These are phyloP conservation scores for Halichoerus grypus DNA, from an alignment of 2,113 vertebrate genomes.

Conservation along the genomic window DNA sequence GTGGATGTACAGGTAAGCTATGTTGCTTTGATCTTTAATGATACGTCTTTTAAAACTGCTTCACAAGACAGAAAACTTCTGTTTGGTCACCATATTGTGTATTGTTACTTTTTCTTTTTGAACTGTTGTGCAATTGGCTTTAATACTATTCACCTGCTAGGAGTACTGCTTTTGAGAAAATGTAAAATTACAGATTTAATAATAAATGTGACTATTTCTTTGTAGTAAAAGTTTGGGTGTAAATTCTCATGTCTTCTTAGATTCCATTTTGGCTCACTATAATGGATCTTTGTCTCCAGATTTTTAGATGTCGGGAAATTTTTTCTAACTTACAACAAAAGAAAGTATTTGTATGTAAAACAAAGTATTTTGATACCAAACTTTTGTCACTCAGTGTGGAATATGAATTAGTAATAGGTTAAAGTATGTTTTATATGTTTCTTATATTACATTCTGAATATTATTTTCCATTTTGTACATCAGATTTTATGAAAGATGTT, in stretches of 20 bases:
- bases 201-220: neutral
- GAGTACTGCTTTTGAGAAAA: constrained; percentile 61
- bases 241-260: constrained; percentile 22
- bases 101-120: neutral
- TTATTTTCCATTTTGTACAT: constrained; percentile 43
- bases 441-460: constrained; percentile 12
- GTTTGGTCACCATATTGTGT: constrained; percentile 31
- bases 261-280: neutral
- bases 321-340: constrained; percentile 23
- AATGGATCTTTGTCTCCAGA: neutral
- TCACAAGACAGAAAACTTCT: constrained; percentile 50
- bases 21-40: constrained; percentile 67
- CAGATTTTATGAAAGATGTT: constrained; percentile 36
- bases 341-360: neutral
- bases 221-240: neutral
- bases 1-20: constrained; percentile 86
- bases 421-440: neutral
- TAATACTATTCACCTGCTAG: constrained; percentile 4
- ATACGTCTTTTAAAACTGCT: constrained; percentile 26
- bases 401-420: constrained; percentile 13
- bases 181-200: neutral
- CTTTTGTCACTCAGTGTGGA: constrained; percentile 33
- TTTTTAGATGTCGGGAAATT: neutral
- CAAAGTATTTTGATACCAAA: neutral
- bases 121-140: neutral